Conservation (phyloP, 2,797 vertebrate genomes). For the Cephalopachus bancanus region DNA sequence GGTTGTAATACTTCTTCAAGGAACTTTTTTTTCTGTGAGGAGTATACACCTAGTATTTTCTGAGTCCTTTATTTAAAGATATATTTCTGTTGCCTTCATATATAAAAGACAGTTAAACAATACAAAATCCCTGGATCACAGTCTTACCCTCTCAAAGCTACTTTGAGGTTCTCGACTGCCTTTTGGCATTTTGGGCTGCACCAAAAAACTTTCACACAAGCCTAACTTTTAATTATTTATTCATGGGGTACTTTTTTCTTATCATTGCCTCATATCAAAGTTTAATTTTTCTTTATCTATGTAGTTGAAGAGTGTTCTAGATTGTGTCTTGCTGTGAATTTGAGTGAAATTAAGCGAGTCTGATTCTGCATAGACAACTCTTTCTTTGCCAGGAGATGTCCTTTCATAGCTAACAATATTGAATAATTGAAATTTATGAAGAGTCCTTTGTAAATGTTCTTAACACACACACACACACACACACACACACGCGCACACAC, state of each 20-base stretch:
- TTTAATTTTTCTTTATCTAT: background rate
- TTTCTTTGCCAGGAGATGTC: background rate
- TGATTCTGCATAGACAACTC: background rate
- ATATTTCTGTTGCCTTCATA: background rate
- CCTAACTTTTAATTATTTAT: background rate
- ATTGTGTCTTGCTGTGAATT: background rate
- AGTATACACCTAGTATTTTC: background rate
- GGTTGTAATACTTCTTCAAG: background rate
- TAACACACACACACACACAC: background rate
- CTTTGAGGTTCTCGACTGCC: background rate
- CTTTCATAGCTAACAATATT: background rate
- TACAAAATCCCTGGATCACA: background rate
- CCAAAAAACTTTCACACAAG: background rate
- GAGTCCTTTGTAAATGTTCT: too few relatives aligned
- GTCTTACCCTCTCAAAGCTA: background rate
- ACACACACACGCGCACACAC: too few relatives aligned
- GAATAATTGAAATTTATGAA: background rate
- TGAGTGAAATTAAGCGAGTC: background rate
- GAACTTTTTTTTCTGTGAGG: background rate
- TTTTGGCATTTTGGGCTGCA: background rate
- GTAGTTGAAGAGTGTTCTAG: background rate
- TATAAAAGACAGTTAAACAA: background rate
- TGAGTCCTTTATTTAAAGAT: background rate
- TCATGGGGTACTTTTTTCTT: background rate
- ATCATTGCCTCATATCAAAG: conserved; percentile 31